These are phyloP conservation scores for Sarcophaga rosellei DNA, from an alignment of 2,888 invertebrate genomes.

Conservation along the genomic window DNA sequence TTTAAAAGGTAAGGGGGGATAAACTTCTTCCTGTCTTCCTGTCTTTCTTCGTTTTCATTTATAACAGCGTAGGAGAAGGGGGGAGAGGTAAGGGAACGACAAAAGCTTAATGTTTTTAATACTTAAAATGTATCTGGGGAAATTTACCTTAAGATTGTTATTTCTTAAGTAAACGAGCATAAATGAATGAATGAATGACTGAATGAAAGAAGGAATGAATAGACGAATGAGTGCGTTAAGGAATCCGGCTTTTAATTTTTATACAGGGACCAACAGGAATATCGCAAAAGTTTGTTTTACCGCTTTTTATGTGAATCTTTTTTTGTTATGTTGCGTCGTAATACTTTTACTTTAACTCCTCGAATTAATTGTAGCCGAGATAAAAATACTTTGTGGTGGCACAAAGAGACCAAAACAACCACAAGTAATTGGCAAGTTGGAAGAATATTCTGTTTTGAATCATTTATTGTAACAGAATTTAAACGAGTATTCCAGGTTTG, in stretches of 20 bases:
- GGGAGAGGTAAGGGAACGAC: background rate
- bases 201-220: background rate
- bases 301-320: conserved; percentile 8
- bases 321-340: background rate
- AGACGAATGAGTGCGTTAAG: conserved; percentile 31
- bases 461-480: conserved; percentile 44
- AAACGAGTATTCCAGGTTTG: too few species aligned
- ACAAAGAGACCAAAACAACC: conserved; percentile 60
- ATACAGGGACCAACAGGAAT: conserved; percentile 13
- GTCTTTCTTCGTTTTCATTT: background rate
- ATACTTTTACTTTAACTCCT: conserved; percentile 55
- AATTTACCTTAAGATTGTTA: conserved; percentile 67
- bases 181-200: background rate
- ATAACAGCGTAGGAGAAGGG: background rate
- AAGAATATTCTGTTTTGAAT: background rate
- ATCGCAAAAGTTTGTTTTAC: conserved; percentile 59
- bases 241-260: conserved; percentile 32
- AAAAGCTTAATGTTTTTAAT: conserved; percentile 62
- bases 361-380: conserved; percentile 70
- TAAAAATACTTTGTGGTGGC: conserved; percentile 71
- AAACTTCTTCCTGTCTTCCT: background rate
- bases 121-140: conserved; percentile 63
- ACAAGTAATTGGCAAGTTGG: conserved; percentile 20
- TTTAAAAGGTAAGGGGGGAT: conserved; percentile 8
- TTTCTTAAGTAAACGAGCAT: conserved; percentile 1